Base-by-base conservation (phyloP, 2,888 invertebrate species). In the Noctua janthe region DNA sequence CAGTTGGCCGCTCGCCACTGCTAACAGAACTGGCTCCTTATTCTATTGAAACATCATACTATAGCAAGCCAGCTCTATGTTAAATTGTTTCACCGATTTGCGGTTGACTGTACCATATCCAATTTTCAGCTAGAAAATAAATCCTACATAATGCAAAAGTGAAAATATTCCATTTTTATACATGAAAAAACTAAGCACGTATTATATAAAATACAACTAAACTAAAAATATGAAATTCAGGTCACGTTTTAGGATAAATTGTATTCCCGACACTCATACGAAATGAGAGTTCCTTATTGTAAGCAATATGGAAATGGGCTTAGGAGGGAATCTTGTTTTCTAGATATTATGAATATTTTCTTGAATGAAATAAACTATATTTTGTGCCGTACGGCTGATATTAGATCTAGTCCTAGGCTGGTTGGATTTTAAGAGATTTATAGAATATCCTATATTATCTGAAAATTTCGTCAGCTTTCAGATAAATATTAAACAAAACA, bases 221-320 rank as follows among this genome's bases (percentile, higher is more conserved):
- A 84, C 49, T 82, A 84, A 70, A 71, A 76, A 86, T 84, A 86
- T 85, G 74, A 89, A 86, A 89, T 88, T 88, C 88, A 69, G 75
- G 74, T 56, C 89, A 89, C 89, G 88, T 88, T 71, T 80, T 83
- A 74, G 81, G 88, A 83, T 81, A 89, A 88, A 86, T 89, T 84
- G 80, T 88, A 89, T 89, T 89, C 78, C 83, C 73, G 82, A 84
- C 82, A 80, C 86, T 82, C 89, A 71, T 87, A 85, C 74, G 43
- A 71, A 88, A 89, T 89, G 88, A 89, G 69, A 79, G 67, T 82
- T 85, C 79, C 74, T 62, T 79, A 87, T 83, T 78, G 77, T 73
- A 71, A n/a, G 71, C 66, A 74, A 83, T 88, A 89, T 81, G 64
- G 76, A 79, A 86, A 86, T 87, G 56, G 62, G 69, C 43, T 67